Percentiles rank a stretch among this genome's conserved stretches.
These are phyloP conservation scores for Apotomis turbidana DNA, from an alignment of 2,888 invertebrate species.

Conservation along the genomic window DNA sequence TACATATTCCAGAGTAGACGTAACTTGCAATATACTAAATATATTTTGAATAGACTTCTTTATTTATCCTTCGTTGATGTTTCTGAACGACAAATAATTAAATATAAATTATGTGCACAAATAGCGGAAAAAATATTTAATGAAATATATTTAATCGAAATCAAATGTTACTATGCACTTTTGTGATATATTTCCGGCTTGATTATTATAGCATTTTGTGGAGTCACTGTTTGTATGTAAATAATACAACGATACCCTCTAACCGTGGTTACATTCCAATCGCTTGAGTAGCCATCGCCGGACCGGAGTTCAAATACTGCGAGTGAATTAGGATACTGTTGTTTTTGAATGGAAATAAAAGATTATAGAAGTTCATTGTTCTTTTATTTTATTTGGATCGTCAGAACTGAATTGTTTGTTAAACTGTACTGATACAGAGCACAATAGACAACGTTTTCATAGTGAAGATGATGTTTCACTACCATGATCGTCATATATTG, in stretches of 20 bases:
- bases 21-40: slow-evolving; percentile 57
- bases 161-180: slow-evolving; percentile 38
- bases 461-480: too few species aligned
- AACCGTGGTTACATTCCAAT: slow-evolving; percentile 78
- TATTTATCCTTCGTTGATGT: slow-evolving; percentile 59
- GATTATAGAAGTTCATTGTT: slow-evolving; percentile 69
- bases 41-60: slow-evolving; percentile 60
- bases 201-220: slow-evolving; percentile 35
- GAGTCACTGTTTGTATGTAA: slow-evolving; percentile 57
- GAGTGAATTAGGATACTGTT: slow-evolving; percentile 75
- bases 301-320: slow-evolving; percentile 33
- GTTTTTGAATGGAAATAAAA: slow-evolving; percentile 78
- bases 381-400: slow-evolving; percentile 55
- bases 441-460: too few species aligned
- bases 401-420: too few species aligned
- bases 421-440: too few species aligned
- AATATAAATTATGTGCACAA: slow-evolving; percentile 45
- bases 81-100: slow-evolving; percentile 47
- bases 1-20: slow-evolving; percentile 64
- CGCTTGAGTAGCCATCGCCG: slow-evolving; percentile 44
- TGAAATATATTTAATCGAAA: slow-evolving; percentile 39
- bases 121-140: slow-evolving; percentile 38
- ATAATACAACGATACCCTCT: slow-evolving; percentile 58
- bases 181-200: slow-evolving; percentile 42
- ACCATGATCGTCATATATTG: too few species aligned